A percentile compares a stretch with the other conserved stretches of the same genome.
Evolutionary conservation across 1,140 invertebrate genomes (phyloP).

Genomic region (Megathymus violae): DNA sequence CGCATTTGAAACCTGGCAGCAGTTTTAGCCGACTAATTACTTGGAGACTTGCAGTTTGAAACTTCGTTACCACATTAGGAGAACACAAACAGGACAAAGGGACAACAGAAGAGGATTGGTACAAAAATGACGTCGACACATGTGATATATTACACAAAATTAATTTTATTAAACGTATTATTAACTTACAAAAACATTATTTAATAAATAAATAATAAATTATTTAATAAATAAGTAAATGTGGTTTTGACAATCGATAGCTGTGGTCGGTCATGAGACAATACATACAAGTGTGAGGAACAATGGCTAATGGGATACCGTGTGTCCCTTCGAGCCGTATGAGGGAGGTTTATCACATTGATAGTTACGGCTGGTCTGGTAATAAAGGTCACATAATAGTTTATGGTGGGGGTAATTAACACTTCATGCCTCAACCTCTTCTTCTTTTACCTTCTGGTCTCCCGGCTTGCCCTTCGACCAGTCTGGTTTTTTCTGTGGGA

Average conservation of each 20-base stretch:
- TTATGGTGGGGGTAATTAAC: slow-evolving; percentile 57
- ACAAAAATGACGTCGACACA: slow-evolving; percentile 58
- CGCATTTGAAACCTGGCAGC: no score
- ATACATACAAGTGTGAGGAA: slow-evolving; percentile 42
- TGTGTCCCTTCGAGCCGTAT: slow-evolving; percentile 39
- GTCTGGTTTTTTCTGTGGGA: slow-evolving; percentile 94
- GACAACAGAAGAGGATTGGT: slow-evolving; percentile 30
- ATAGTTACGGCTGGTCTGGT: slow-evolving; percentile 51
- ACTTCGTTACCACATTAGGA: neutral
- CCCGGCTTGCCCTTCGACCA: slow-evolving; percentile 94
- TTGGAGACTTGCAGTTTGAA: no score
- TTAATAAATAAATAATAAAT: slow-evolving; percentile 79
- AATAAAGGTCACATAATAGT: slow-evolving; percentile 63
- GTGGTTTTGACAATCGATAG: slow-evolving; percentile 65
- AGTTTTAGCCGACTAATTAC: no score
- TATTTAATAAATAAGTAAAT: no score
- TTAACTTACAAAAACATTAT: slow-evolving; percentile 80
- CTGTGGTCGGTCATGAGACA: slow-evolving; percentile 46
- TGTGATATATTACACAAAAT: slow-evolving; percentile 76
- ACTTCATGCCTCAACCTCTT: slow-evolving; percentile 92
- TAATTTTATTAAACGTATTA: slow-evolving; percentile 79
- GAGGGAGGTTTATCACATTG: slow-evolving; percentile 56
- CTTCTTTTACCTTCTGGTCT: slow-evolving; percentile 95
- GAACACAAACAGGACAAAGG: neutral
- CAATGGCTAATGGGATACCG: slow-evolving; percentile 33